phyloP scores from a whole-genome alignment of 2,797 vertebrate genomes.

The Babyrousa celebensis region DNA sequence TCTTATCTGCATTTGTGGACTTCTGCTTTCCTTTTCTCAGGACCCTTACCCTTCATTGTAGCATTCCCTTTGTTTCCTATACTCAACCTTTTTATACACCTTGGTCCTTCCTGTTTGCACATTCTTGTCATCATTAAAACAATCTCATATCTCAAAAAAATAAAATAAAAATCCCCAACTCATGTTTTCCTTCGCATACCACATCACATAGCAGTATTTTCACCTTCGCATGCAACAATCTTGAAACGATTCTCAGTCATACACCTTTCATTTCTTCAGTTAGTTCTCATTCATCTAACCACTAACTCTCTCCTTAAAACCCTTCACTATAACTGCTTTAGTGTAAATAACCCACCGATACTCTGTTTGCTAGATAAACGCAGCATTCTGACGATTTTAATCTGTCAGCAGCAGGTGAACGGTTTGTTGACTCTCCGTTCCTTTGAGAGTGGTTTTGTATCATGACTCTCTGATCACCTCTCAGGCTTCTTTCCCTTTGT shows the following conservation, averaged over 20 bases:
- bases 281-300: background rate
- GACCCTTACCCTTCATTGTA: background rate
- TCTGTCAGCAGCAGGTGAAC: background rate
- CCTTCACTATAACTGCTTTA: background rate
- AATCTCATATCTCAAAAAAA: background rate
- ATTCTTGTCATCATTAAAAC: background rate
- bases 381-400: background rate
- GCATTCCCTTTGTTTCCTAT: background rate
- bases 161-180: background rate
- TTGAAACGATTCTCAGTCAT: background rate
- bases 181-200: background rate
- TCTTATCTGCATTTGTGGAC: background rate
- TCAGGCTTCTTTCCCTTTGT: background rate
- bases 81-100: background rate
- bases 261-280: background rate
- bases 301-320: background rate
- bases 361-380: background rate
- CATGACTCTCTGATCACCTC: background rate
- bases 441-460: background rate
- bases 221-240: background rate
- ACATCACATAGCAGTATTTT: background rate
- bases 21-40: background rate
- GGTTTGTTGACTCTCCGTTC: background rate
- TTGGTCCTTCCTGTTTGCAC: background rate
- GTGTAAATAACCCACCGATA: background rate